Conservation (phyloP, 2,113 vertebrate species). For the Lagenorhynchus albirostris region DNA sequence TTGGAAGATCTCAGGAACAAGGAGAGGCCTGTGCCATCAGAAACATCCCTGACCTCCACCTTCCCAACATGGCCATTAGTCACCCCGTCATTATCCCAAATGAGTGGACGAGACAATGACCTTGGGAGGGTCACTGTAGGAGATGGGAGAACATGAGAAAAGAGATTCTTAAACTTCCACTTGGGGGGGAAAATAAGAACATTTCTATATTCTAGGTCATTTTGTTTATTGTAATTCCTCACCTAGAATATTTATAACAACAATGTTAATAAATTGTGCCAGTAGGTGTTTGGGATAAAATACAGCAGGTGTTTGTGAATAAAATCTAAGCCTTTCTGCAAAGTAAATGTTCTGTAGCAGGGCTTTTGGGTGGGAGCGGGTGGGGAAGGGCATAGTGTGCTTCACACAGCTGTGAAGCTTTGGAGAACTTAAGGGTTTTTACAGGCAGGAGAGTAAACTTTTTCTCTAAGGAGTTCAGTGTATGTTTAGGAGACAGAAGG, state of each 20-base stretch:
- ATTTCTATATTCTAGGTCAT: background rate
- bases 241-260: background rate
- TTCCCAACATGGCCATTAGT: background rate
- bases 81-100: too few species aligned
- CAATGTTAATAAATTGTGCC: background rate
- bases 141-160: background rate
- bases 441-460: background rate
- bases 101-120: background rate
- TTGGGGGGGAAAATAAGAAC: background rate
- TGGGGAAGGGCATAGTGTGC: background rate
- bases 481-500: background rate
- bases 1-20: background rate
- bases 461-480: background rate
- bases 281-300: background rate
- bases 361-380: background rate
- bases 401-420: background rate
- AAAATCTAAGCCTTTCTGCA: background rate
- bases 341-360: background rate
- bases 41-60: background rate
- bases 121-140: background rate
- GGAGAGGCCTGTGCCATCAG: background rate
- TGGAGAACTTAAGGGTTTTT: background rate
- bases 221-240: background rate
- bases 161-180: background rate
- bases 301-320: background rate